Evolutionary conservation across 2,888 invertebrate species (phyloP).

Genomic region (Geophilus truncorum): DNA sequence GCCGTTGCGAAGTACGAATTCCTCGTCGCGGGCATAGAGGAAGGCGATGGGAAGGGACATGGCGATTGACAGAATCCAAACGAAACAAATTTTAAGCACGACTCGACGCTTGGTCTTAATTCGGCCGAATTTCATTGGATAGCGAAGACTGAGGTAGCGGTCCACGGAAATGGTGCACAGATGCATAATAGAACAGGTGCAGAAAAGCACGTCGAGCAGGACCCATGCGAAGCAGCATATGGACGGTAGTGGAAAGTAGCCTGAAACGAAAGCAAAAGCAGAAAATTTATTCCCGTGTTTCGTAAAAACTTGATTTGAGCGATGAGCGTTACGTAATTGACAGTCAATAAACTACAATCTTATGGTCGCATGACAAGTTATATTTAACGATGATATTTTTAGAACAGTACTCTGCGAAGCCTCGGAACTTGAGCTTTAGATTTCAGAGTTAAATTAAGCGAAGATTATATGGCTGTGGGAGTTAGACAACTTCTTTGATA

Average conservation of each 20-base stretch:
- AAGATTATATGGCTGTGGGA: too few species aligned
- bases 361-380: too few species aligned
- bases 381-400: too few species aligned
- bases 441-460: too few species aligned
- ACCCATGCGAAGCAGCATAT: conserved; percentile 91
- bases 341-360: too few species aligned
- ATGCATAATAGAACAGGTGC: conserved; percentile 96
- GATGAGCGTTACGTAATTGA: too few species aligned
- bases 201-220: conserved; percentile 89
- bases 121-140: conserved; percentile 87
- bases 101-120: conserved; percentile 81
- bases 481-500: too few species aligned
- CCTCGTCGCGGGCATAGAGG: conserved; percentile 82
- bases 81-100: conserved; percentile 82
- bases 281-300: too few species aligned
- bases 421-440: too few species aligned
- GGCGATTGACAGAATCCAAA: conserved; percentile 86
- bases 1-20: conserved; percentile 74
- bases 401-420: too few species aligned
- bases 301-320: background rate
- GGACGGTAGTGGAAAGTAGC: conserved; percentile 51
- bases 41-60: conserved; percentile 85
- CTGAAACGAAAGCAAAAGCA: conserved; percentile 21
- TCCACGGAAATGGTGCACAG: conserved; percentile 94
- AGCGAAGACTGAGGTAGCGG: conserved; percentile 82